Conservation (phyloP, 2,113 vertebrate genomes). For the Sclerurus mexicanus region DNA sequence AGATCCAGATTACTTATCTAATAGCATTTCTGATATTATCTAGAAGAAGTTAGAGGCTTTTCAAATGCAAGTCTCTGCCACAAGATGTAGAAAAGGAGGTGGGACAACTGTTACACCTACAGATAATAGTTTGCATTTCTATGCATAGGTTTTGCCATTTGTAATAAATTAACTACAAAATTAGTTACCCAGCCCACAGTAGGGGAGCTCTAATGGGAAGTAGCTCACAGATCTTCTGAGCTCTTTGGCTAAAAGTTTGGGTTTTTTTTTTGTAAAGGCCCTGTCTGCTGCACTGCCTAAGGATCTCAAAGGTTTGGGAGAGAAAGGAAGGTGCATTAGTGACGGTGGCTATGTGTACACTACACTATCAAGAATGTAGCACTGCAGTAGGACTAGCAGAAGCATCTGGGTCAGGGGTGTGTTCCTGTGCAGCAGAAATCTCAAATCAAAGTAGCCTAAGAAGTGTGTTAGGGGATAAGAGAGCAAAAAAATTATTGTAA, state of each 20-base stretch:
- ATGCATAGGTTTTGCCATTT: neutral
- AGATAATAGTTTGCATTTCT: neutral
- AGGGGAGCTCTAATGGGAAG: neutral
- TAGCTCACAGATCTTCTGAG: neutral
- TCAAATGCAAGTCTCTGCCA: neutral
- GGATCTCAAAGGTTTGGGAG: neutral
- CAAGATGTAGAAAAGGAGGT: neutral
- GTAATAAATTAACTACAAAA: neutral
- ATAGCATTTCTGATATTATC: neutral
- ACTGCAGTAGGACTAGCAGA: neutral
- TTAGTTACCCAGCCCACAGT: neutral
- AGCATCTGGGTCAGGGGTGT: neutral
- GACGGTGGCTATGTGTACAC: neutral
- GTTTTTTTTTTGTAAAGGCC: neutral
- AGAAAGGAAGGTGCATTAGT: neutral
- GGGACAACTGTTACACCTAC: neutral
- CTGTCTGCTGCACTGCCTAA: neutral
- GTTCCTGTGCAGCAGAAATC: neutral
- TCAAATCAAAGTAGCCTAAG: neutral
- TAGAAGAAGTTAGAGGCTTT: neutral
- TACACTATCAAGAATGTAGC: neutral
- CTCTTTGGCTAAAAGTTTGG: neutral
- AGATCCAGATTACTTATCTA: neutral
- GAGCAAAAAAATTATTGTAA: neutral
- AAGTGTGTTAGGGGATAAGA: neutral